Evolutionary conservation across 1,140 invertebrate genomes (phyloP), one percentile per base, ranked within the genome.

Genomic region (Ostrea edulis): DNA sequence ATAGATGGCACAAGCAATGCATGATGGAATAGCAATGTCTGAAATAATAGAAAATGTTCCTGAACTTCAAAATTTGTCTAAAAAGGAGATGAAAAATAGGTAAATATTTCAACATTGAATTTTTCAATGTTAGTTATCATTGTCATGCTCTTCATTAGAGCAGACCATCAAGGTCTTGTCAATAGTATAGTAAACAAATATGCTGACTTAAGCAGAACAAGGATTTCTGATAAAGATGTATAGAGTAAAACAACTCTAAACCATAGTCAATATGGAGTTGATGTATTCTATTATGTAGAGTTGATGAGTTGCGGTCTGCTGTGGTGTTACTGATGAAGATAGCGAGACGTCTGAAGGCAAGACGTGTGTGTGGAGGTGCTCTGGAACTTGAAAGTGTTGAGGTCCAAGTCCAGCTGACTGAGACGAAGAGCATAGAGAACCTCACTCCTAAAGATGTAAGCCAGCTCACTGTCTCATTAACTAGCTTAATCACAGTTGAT

Each of bases 321-420:
- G 84, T 95, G 2, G 87, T 54, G 35, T 90, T 87, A 29, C 84
- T 95, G 52, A 94, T 93, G 90, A 86, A 91, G 4, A 89, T 95
- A 35, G 92, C 94, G 0, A 88, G 91, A 29, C 86, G 87, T 17
- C 84, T 95, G 51, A 94, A 94, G 89, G 86, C 88, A 4, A 87
- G 91, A 12, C 84, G 95, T 83, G 89, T 94, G 8, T 77, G 82
- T 25, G 89, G 90, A 65, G 95, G 95, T 8, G 95, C 93, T 20
- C 85, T 95, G 25, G 94, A 95, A 85, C 90, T 95, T 8, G 94
- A 95, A 81, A 94, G 94, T 84, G 90, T 94, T 5, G 95, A 95
- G 89, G 94, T 95, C 25, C 92, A 94, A 84, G 92, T 95, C 35
- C 93, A 95, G 86, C 92, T 95, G 88, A 92, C 93, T 54, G 91